Evolutionary conservation across 1,140 invertebrate genomes (phyloP).

Genomic region (Drosophila miranda): DNA sequence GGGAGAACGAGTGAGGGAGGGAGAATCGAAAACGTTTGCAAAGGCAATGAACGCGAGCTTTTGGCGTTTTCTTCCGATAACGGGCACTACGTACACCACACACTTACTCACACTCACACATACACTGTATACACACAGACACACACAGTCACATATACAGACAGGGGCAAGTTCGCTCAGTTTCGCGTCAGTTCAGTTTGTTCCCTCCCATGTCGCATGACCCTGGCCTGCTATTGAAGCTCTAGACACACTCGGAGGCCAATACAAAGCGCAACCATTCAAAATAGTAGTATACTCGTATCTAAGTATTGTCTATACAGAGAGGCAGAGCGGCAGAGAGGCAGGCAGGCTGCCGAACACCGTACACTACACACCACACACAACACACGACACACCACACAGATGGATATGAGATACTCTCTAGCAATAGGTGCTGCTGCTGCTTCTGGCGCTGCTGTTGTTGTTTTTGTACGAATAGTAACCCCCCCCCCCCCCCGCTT

Average conservation of each 20-base stretch:
- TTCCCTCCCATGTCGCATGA: conserved; percentile 80
- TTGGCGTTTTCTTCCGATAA: conserved; percentile 82
- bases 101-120: conserved; percentile 19
- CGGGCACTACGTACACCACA: conserved; percentile 61
- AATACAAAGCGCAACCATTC: conserved; percentile 80
- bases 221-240: conserved; percentile 82
- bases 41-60: conserved; percentile 80
- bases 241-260: conserved; percentile 76
- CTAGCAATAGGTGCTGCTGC: conserved; percentile 5
- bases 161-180: conserved; percentile 48
- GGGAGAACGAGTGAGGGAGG: conserved; percentile 17
- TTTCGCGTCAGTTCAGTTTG: conserved; percentile 65
- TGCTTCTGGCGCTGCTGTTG: neutral
- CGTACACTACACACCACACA: conserved; percentile 16
- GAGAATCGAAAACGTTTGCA: conserved; percentile 57
- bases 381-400: conserved; percentile 1
- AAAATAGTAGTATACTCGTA: conserved; percentile 67
- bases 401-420: conserved; percentile 5
- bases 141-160: neutral
- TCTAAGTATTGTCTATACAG: conserved; percentile 45
- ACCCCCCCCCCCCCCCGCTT: neutral
- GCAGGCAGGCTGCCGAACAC: no score
- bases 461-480: conserved; percentile 1
- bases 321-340: no score
- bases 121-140: conserved; percentile 14